Conservation (phyloP, 2,113 vertebrate species). For the Vidua chalybeata region DNA sequence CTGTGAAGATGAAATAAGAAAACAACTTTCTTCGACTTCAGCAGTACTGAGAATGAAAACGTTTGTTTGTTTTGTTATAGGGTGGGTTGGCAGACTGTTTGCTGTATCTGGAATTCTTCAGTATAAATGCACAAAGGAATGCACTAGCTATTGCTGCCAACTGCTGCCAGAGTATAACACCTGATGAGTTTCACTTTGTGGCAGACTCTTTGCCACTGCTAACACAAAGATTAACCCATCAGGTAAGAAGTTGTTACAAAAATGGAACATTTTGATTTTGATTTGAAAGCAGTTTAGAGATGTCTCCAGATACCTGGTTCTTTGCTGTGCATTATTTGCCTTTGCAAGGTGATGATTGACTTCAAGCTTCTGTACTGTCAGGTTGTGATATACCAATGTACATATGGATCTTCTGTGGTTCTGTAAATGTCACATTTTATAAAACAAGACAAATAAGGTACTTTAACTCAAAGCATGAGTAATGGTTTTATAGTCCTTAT, state of each 20-base stretch:
- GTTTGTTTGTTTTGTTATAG: constrained; percentile 68
- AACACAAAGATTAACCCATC: constrained; percentile 97
- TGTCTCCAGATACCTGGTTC: not conserved
- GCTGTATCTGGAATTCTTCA: constrained; percentile 98
- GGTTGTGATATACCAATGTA: not conserved
- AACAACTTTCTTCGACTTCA: not conserved
- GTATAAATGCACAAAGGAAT: constrained; percentile 99
- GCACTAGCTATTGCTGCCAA: constrained; percentile 97
- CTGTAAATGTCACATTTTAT: not conserved
- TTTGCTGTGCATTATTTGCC: not conserved
- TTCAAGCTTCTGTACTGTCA: not conserved
- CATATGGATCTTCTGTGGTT: not conserved
- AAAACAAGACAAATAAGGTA: not conserved
- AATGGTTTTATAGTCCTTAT: not conserved
- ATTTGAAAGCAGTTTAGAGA: not conserved
- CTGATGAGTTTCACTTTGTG: constrained; percentile 99
- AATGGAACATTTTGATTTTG: not conserved
- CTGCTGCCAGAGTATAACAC: constrained; percentile 98
- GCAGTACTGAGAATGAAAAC: not conserved
- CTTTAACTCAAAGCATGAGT: not conserved
- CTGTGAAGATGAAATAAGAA: not conserved
- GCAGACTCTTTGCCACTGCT: constrained; percentile 95
- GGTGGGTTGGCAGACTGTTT: constrained; percentile 95
- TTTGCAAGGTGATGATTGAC: not conserved
- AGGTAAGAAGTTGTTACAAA: constrained; percentile 77